Evolutionary conservation across 1,140 invertebrate genomes (phyloP), one percentile per base, ranked within the genome.

Genomic region (Drosophila neocordata): DNA sequence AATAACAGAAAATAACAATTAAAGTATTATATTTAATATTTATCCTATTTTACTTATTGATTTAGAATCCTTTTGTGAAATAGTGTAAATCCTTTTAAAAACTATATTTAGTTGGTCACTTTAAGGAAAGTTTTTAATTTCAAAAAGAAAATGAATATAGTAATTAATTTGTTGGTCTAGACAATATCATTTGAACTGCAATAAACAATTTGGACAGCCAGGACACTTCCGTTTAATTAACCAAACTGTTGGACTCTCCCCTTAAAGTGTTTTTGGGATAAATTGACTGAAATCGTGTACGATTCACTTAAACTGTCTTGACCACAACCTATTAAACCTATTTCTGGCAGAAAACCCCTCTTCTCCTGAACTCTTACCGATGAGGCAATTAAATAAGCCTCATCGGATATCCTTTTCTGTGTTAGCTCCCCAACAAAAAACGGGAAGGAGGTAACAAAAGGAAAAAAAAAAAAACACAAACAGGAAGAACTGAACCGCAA

Each of bases 371-470:
- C 24, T 56, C 38, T 13, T 35, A 51, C 27, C 31, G 7, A 20
- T 48, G 41, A 48, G 41, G 34, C 61, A 73, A 77, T 77, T 69
- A 77, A 73, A 51, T 64, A 48, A 38, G 44, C 38, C 55, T 62
- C 60, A n/a, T 60, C 41, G 15, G 41, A 48, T 48, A 20, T 48
- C 41, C 41, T 44, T 2, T 44, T 44, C 2, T 18, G 41, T 18
- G 41, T 31, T 31, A 31, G 7, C 27, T 6, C 27, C 2, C 4
- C 24, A 24, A 1, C 1, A 1, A 24, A 24, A 2, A 24, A 24
- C 24, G 4, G 4, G 1, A 8, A 6, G 4, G 5, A 18, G 41
- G 4, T 3, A n/a, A n/a, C 37, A 41, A n/a, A 4, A 13, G 4
- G 0, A 9, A 18, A 4, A 2, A 20, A 41, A 13, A 41, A 60